Evolutionary conservation across 2,113 vertebrate species (phyloP).

Genomic region (Verasper variegatus): DNA sequence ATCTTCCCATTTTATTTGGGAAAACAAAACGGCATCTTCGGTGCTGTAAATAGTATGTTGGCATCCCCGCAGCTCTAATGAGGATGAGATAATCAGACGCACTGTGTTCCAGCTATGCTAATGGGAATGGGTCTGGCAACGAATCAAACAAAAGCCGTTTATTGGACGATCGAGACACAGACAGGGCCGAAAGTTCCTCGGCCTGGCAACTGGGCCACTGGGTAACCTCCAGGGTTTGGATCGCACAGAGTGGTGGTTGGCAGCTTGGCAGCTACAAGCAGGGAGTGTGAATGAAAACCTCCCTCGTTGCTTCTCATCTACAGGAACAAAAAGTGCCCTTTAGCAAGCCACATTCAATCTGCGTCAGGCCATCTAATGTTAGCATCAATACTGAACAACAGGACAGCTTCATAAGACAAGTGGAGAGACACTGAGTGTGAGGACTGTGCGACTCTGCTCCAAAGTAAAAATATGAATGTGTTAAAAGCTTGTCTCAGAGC

Average conservation of each 20-base stretch:
- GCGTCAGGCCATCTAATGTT: neutral
- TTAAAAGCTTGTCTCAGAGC: neutral
- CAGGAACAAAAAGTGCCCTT: slow-evolving; percentile 34
- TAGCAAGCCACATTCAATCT: neutral
- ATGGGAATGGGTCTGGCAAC: slow-evolving; percentile 63
- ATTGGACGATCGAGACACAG: slow-evolving; percentile 43
- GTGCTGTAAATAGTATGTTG: slow-evolving; percentile 47
- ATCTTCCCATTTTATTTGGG: slow-evolving; percentile 38
- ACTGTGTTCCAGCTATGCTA: slow-evolving; percentile 54
- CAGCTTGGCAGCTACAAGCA: slow-evolving; percentile 7
- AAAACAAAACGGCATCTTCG: slow-evolving; percentile 58
- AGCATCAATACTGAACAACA: neutral
- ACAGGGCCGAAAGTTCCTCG: slow-evolving; percentile 37
- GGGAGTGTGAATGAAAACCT: slow-evolving; percentile 30
- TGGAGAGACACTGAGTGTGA: neutral
- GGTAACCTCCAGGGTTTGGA: slow-evolving; percentile 56
- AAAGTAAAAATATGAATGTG: neutral
- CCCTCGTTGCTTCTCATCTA: slow-evolving; percentile 13
- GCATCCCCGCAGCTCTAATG: slow-evolving; percentile 57
- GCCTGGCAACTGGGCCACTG: slow-evolving; percentile 40
- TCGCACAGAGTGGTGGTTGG: slow-evolving; percentile 27
- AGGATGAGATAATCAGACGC: slow-evolving; percentile 59
- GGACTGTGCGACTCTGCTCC: too few species aligned
- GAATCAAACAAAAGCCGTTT: slow-evolving; percentile 49
- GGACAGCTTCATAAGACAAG: neutral